phyloP scores from a whole-genome alignment of 2,113 vertebrate species.

The Hyperoodon ampullatus region DNA sequence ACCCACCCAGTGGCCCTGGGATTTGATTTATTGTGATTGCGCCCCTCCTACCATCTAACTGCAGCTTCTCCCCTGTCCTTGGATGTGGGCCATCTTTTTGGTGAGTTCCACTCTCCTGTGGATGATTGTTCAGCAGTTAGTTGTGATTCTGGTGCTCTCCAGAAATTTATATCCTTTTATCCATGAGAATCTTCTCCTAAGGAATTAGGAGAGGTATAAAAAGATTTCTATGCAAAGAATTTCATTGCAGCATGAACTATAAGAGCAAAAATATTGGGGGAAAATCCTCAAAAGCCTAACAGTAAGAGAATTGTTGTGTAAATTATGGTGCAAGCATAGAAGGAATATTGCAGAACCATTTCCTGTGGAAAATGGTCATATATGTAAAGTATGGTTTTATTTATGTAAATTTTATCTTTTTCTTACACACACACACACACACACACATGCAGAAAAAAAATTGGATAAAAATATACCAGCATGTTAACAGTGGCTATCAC shows the following conservation, averaged over 20 bases:
- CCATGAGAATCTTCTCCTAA: not conserved
- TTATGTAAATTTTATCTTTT: not conserved
- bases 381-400: not conserved
- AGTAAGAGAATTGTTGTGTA: not conserved
- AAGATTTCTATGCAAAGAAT: slow-evolving; percentile 13
- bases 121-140: too few species aligned
- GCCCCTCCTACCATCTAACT: too few species aligned
- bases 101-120: too few species aligned
- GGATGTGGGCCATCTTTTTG: too few species aligned
- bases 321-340: not conserved
- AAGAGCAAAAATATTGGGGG: not conserved
- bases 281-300: not conserved
- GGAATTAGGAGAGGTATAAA: not conserved
- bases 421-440: not conserved
- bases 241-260: not conserved
- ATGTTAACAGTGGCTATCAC: not conserved
- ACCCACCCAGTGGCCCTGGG: too few species aligned
- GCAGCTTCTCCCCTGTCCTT: too few species aligned
- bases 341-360: not conserved
- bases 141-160: too few species aligned
- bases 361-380: not conserved
- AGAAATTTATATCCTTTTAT: not conserved
- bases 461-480: not conserved
- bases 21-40: too few species aligned
- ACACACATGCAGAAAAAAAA: not conserved